These are phyloP conservation scores for Spermophilus dauricus DNA, from an alignment of 2,113 vertebrate species.

Conservation along the genomic window DNA sequence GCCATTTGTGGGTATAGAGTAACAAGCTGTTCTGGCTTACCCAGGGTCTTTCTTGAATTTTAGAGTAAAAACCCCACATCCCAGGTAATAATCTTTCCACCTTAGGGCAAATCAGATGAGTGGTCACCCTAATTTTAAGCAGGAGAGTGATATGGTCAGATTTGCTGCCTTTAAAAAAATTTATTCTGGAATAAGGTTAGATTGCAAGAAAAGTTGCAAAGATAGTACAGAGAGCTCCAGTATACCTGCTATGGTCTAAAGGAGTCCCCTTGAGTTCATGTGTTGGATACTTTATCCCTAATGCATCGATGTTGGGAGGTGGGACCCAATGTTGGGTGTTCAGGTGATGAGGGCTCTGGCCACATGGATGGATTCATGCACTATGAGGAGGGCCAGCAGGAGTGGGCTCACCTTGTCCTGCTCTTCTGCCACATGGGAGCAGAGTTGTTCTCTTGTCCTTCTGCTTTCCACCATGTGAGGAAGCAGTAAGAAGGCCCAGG, in stretches of 20 bases:
- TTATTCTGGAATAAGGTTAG: not conserved
- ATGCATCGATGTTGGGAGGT: not conserved
- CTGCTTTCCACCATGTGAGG: not conserved
- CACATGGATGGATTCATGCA: no score
- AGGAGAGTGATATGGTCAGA: not conserved
- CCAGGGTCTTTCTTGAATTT: not conserved
- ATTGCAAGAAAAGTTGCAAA: constrained; percentile 27
- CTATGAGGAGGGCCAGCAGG: no score
- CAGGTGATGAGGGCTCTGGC: not conserved
- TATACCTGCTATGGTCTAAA: not conserved
- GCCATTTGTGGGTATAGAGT: not conserved
- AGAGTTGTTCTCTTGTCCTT: not conserved
- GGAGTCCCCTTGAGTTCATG: not conserved
- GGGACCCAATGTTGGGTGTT: not conserved
- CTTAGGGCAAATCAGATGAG: not conserved
- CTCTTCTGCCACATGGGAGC: not conserved
- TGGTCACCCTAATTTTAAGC: not conserved
- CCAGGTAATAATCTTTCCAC: not conserved
- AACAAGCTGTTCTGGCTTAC: not conserved
- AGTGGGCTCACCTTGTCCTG: not conserved
- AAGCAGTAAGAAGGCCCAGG: not conserved
- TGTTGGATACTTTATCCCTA: not conserved
- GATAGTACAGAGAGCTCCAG: not conserved
- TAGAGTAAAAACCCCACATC: not conserved
- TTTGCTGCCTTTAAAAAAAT: not conserved